Conservation (phyloP, 2,797 vertebrate species). For the Microchirus variegatus region DNA sequence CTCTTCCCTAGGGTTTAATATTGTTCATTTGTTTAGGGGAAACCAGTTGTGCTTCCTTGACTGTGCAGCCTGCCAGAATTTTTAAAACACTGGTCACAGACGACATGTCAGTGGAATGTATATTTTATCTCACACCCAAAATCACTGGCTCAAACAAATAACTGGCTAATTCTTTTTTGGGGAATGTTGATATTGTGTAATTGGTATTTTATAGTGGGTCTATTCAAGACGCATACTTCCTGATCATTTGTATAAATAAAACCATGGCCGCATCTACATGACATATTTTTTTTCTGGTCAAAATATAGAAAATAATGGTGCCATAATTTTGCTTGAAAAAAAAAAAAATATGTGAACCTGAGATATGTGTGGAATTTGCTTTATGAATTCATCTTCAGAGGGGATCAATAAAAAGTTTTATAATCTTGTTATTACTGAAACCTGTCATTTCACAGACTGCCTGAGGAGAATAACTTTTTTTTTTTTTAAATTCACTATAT, state of each 20-base stretch:
- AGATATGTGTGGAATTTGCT: conserved; percentile 76
- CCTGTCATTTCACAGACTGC: conserved; percentile 62
- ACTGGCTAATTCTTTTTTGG: conserved; percentile 58
- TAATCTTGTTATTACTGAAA: conserved; percentile 77
- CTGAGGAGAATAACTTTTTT: conserved; percentile 15
- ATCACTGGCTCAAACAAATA: conserved; percentile 53
- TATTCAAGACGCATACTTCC: conserved; percentile 61
- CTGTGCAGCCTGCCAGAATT: conserved; percentile 64
- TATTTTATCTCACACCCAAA: conserved; percentile 66
- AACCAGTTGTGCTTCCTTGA: conserved; percentile 76
- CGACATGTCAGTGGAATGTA: conserved; percentile 70
- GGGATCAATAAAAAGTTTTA: conserved; percentile 80
- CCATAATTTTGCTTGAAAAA: conserved; percentile 70
- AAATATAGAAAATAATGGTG: conserved; percentile 73
- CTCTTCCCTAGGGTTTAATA: conserved; percentile 72
- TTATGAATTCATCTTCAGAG: conserved; percentile 74
- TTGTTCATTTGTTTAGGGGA: conserved; percentile 76
- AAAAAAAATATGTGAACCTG: conserved; percentile 63
- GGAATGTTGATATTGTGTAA: conserved; percentile 71
- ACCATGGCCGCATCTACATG: conserved; percentile 67
- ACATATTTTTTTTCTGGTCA: conserved; percentile 73
- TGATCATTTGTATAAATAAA: conserved; percentile 78
- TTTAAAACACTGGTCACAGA: conserved; percentile 58
- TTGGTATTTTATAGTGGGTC: conserved; percentile 69
- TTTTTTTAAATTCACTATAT: conserved; percentile 9